Percentiles rank a stretch among this genome's conserved stretches.
These are phyloP conservation scores for Schizopygopsis pylzovi DNA, from an alignment of 2,797 vertebrate genomes.

Conservation along the genomic window DNA sequence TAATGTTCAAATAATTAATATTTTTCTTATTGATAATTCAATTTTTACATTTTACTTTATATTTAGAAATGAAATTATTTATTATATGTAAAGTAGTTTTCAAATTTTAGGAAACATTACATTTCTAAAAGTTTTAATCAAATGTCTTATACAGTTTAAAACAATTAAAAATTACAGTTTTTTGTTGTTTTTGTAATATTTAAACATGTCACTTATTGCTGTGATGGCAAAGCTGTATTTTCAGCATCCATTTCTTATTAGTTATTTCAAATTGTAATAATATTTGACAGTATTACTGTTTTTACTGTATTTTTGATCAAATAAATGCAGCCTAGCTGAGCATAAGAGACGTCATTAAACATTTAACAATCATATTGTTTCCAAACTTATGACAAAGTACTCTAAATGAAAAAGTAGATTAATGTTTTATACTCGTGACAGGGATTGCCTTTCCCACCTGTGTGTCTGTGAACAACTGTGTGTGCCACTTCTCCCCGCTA, in stretches of 20 bases:
- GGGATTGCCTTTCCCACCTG: constrained; percentile 97
- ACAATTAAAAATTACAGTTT: too few species aligned
- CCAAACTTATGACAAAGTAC: neutral
- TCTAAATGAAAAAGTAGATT: neutral
- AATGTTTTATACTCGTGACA: constrained; percentile 65
- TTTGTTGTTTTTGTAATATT: too few species aligned
- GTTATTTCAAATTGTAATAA: neutral
- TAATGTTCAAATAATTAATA: too few species aligned
- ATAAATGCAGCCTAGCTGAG: neutral
- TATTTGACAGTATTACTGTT: neutral
- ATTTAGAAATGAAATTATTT: too few species aligned
- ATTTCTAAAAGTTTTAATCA: too few species aligned
- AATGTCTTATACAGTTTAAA: too few species aligned
- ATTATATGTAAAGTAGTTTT: too few species aligned
- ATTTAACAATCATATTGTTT: neutral
- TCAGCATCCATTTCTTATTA: neutral
- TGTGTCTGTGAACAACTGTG: constrained; percentile 96
- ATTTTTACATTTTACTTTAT: too few species aligned
- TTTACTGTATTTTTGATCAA: neutral
- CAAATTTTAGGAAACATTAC: too few species aligned
- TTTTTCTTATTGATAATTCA: too few species aligned
- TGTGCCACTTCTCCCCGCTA: constrained; percentile 96
- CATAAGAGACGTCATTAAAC: neutral
- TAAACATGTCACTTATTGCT: too few species aligned
- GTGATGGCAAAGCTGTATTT: neutral